Evolutionary conservation across 2,113 vertebrate species (phyloP).

Genomic region (Barnardius zonarius): DNA sequence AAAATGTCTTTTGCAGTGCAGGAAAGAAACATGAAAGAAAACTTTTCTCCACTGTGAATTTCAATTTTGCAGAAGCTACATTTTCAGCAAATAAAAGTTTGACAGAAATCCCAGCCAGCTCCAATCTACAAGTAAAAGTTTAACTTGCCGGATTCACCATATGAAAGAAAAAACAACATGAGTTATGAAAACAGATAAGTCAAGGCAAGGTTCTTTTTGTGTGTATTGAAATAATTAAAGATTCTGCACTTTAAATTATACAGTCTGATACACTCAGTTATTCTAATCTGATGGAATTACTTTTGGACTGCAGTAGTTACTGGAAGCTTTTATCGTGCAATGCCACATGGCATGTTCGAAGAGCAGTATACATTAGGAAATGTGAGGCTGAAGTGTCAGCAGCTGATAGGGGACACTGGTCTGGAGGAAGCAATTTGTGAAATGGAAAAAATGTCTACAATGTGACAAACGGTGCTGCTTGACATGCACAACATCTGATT

Average conservation of each 20-base stretch:
- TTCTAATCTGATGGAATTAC: background rate
- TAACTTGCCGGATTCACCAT: background rate
- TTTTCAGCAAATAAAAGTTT: background rate
- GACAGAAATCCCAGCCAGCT: background rate
- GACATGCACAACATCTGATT: background rate
- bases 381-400: background rate
- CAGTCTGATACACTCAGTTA: background rate
- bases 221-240: background rate
- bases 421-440: background rate
- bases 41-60: background rate
- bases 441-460: background rate
- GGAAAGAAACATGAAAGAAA: background rate
- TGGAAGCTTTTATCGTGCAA: background rate
- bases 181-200: background rate
- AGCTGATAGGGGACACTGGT: rapidly evolving
- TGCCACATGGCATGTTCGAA: rapidly evolving
- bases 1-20: background rate
- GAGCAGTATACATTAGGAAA: rapidly evolving
- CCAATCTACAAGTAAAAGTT: background rate
- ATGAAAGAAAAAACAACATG: background rate
- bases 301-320: background rate
- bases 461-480: background rate
- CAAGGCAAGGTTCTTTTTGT: background rate
- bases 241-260: background rate
- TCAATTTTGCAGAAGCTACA: background rate